phyloP scores from a whole-genome alignment of 2,888 invertebrate genomes.

The Baccha elongata region DNA sequence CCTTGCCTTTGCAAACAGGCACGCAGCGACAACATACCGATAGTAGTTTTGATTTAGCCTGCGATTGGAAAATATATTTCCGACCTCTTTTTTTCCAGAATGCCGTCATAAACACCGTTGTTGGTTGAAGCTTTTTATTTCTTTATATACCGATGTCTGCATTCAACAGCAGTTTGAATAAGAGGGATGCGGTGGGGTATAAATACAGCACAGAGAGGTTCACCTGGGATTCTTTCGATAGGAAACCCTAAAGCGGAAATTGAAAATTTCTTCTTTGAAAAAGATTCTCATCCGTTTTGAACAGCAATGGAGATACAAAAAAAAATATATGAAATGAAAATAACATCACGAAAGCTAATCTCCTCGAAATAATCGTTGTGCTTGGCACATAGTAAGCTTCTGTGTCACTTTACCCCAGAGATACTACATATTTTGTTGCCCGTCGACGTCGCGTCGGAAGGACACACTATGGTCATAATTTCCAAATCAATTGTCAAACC shows the following conservation, averaged over 20 bases:
- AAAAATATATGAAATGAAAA: slow-evolving; percentile 19
- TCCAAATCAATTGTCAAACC: slow-evolving; percentile 43
- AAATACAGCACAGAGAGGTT: slow-evolving; percentile 5
- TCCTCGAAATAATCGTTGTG: slow-evolving; percentile 8
- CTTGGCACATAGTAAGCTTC: not conserved
- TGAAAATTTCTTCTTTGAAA: slow-evolving; percentile 77
- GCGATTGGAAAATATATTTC: slow-evolving; percentile 57
- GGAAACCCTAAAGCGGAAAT: slow-evolving; percentile 74
- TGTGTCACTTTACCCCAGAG: not conserved
- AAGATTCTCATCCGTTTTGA: slow-evolving; percentile 39
- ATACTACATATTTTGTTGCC: too few relatives aligned
- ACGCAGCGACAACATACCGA: slow-evolving; percentile 22
- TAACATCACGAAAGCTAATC: slow-evolving; percentile 39
- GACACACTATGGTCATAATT: not conserved
- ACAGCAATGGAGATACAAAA: not conserved
- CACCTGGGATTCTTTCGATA: slow-evolving; percentile 34
- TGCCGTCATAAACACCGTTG: slow-evolving; percentile 52
- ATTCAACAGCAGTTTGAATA: slow-evolving; percentile 28
- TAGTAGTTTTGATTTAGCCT: slow-evolving; percentile 49
- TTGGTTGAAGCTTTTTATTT: slow-evolving; percentile 22
- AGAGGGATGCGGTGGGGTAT: slow-evolving; percentile 5
- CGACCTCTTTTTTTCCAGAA: slow-evolving; percentile 24
- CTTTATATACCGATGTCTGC: slow-evolving; percentile 32
- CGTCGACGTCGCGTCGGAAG: too few relatives aligned
- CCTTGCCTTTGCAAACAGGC: slow-evolving; percentile 14